A percentile compares a stretch with the other conserved stretches of the same genome.
These are phyloP conservation scores for Lasioglossum vierecki DNA, from an alignment of 2,888 invertebrate genomes.

Conservation along the genomic window DNA sequence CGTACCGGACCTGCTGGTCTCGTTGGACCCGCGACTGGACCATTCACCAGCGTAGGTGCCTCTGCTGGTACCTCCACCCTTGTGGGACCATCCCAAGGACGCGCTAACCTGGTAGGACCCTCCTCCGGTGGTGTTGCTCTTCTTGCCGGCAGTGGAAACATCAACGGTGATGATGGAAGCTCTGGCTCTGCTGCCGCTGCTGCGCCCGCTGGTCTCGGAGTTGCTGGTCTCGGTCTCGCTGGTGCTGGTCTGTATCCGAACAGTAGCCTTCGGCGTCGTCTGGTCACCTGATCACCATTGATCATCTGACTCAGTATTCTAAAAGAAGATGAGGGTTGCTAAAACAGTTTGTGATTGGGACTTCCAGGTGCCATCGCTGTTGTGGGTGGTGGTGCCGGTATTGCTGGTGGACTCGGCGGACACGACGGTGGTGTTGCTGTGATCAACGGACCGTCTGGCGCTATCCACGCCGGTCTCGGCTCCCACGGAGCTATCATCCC, in stretches of 20 bases:
- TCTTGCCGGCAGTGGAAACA: constrained; percentile 82
- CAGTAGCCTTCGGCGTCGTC: too few species aligned
- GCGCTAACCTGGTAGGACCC: constrained; percentile 82
- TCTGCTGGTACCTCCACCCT: constrained; percentile 82
- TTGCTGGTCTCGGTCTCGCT: constrained; percentile 30
- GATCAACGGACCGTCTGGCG: constrained; percentile 84
- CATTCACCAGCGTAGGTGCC: constrained; percentile 82
- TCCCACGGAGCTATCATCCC: constrained; percentile 84
- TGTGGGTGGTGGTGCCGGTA: constrained; percentile 80
- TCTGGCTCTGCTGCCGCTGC: constrained; percentile 82
- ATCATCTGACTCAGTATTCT: too few species aligned
- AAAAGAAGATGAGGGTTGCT: not conserved
- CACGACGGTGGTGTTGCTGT: constrained; percentile 83
- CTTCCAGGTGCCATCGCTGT: constrained; percentile 82
- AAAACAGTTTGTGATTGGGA: not conserved
- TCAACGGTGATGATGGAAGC: constrained; percentile 84
- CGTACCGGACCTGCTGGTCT: constrained; percentile 82
- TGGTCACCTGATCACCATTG: too few species aligned
- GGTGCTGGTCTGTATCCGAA: constrained; percentile 52
- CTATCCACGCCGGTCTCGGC: constrained; percentile 84
- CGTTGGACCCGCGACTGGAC: constrained; percentile 82
- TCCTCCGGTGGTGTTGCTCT: constrained; percentile 82
- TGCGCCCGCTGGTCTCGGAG: constrained; percentile 72
- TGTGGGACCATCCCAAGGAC: constrained; percentile 81
- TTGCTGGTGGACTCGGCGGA: constrained; percentile 82